phyloP scores from a whole-genome alignment of 2,797 vertebrate species.

The Galaxias olidus region DNA sequence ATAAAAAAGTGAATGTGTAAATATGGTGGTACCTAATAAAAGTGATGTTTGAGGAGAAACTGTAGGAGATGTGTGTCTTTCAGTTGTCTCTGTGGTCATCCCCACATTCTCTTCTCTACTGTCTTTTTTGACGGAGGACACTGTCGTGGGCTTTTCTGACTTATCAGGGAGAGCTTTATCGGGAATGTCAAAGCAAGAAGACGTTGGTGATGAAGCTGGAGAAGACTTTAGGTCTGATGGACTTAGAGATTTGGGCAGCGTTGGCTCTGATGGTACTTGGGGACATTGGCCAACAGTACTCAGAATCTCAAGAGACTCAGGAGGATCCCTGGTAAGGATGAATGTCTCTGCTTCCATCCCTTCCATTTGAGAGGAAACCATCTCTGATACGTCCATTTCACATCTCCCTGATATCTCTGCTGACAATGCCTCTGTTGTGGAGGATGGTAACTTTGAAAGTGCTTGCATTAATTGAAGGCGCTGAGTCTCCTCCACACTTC shows the following conservation, averaged over 20 bases:
- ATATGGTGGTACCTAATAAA: background rate
- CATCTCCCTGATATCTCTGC: no score
- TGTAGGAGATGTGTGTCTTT: slow-evolving; percentile 1
- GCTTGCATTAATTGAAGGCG: no score
- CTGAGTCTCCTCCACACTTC: no score
- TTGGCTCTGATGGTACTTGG: no score
- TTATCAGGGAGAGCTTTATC: background rate
- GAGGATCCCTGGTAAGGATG: background rate
- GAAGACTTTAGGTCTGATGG: background rate
- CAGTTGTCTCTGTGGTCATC: background rate
- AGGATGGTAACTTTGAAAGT: no score
- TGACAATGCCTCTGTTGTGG: no score
- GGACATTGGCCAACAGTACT: no score
- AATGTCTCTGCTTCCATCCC: background rate
- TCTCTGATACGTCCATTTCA: no score
- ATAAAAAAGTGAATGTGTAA: background rate
- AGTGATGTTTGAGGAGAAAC: slow-evolving; percentile 4
- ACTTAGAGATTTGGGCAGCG: no score
- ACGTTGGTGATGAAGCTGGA: background rate
- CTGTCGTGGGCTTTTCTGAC: background rate
- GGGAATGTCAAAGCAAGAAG: background rate
- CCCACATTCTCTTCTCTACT: slow-evolving; percentile 14
- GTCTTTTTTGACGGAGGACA: slow-evolving; percentile 8
- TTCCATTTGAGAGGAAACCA: no score
- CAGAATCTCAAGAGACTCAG: background rate